Percentiles rank a stretch among this genome's conserved stretches.
These are phyloP conservation scores for Thripadectes ignobilis DNA, from an alignment of 2,797 vertebrate species.

Conservation along the genomic window DNA sequence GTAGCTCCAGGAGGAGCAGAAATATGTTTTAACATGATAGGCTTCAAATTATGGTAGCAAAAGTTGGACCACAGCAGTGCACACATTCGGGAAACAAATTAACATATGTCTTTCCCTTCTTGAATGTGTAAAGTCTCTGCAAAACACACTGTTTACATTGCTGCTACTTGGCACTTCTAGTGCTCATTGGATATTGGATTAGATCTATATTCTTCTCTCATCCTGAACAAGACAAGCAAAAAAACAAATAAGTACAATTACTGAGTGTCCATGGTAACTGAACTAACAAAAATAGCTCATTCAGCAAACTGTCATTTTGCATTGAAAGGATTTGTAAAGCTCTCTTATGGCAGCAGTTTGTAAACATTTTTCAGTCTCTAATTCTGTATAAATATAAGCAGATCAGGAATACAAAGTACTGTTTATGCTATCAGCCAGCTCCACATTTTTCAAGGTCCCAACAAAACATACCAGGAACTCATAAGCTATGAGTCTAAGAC, in stretches of 20 bases:
- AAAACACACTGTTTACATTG: constrained; percentile 19
- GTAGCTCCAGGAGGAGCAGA: constrained; percentile 22
- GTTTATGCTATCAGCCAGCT: constrained; percentile 7
- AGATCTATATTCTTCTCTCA: constrained; percentile 11
- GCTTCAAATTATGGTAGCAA: constrained; percentile 13
- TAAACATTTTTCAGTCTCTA: constrained; percentile 20
- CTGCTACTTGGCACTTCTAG: background rate
- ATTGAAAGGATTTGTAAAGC: constrained; percentile 46
- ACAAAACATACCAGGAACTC: background rate
- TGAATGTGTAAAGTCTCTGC: background rate
- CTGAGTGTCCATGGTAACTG: background rate
- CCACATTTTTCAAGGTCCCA: background rate
- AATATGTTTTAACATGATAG: background rate
- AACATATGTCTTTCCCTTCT: background rate
- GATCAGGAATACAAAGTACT: constrained; percentile 27
- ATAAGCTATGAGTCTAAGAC: background rate
- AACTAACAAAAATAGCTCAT: constrained; percentile 29
- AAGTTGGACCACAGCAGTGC: constrained; percentile 18
- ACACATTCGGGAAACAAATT: background rate
- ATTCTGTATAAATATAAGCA: constrained; percentile 19
- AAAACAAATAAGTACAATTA: constrained; percentile 18
- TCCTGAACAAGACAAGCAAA: constrained; percentile 9
- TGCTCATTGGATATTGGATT: constrained; percentile 21
- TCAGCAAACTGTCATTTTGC: constrained; percentile 19
- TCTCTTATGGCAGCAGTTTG: constrained; percentile 34